Conservation (phyloP, 2,888 invertebrate species). For the Trichacis sp. region DNA sequence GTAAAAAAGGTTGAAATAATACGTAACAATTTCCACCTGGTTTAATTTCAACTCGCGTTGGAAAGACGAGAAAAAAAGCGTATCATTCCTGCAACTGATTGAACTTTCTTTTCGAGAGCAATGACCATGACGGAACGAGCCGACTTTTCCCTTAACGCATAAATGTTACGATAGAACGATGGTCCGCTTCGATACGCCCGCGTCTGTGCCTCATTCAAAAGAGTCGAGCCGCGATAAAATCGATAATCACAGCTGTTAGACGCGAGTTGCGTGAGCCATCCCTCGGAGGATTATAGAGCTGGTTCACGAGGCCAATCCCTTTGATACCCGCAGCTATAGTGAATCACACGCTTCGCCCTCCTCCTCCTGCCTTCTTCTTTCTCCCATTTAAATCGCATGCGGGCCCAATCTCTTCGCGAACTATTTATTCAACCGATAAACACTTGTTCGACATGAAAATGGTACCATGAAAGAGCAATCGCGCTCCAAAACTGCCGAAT, state of each 20-base stretch:
- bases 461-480: too few species aligned
- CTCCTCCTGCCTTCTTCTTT: conserved; percentile 23
- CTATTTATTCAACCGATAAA: too few species aligned
- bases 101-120: background rate
- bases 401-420: conserved; percentile 12
- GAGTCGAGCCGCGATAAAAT: conserved; percentile 29
- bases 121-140: conserved; percentile 2
- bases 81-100: background rate
- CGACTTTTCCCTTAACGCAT: background rate
- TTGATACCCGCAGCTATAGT: conserved; percentile 46
- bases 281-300: conserved; percentile 42
- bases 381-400: conserved; percentile 26
- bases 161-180: background rate
- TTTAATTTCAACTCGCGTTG: too few species aligned
- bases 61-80: too few species aligned
- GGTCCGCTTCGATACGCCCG: background rate
- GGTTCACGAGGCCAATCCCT: conserved; percentile 50
- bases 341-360: conserved; percentile 43
- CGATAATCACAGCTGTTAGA: conserved; percentile 41
- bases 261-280: conserved; percentile 26
- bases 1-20: too few species aligned
- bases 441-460: too few species aligned
- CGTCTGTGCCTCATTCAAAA: background rate
- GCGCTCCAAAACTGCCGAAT: background rate
- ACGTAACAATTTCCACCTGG: too few species aligned